A percentile compares a stretch with the other conserved stretches of the same genome.
These are phyloP conservation scores for Omphaloscelis lunosa DNA, from an alignment of 2,888 invertebrate genomes.

Conservation along the genomic window DNA sequence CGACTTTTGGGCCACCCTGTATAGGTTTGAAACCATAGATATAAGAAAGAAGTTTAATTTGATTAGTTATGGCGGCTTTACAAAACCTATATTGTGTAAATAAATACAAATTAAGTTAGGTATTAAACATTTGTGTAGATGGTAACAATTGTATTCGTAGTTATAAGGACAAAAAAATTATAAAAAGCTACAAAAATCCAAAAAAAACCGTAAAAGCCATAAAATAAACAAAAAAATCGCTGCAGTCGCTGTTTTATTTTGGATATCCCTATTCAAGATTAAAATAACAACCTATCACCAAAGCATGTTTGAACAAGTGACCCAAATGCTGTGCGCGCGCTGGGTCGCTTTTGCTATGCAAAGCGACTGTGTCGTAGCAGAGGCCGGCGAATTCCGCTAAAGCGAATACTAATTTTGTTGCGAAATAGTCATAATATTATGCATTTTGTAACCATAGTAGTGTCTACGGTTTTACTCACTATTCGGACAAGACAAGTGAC, in stretches of 20 bases:
- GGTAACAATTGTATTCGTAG: conserved; percentile 1
- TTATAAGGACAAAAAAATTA: conserved; percentile 6
- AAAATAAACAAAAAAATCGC: conserved; percentile 32
- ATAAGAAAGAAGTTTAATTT: neutral
- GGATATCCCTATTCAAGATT: neutral
- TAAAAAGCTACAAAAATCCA: neutral
- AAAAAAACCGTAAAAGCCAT: conserved; percentile 15
- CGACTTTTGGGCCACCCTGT: too few species aligned
- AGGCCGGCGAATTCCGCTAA: neutral
- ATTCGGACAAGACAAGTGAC: neutral
- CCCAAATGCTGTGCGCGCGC: neutral
- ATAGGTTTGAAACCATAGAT: neutral
- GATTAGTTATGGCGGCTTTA: neutral
- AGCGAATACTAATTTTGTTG: neutral
- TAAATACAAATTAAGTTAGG: neutral
- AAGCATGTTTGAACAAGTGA: neutral
- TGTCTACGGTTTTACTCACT: neutral
- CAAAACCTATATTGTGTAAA: neutral
- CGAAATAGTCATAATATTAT: neutral
- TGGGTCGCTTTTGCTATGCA: neutral
- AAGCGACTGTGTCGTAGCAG: neutral
- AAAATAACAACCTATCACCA: neutral
- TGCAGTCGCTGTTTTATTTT: conserved; percentile 22
- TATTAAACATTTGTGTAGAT: neutral
- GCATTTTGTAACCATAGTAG: neutral